These are phyloP conservation scores for Ornithoptera priamus DNA, from an alignment of 2,888 invertebrate species.

Conservation along the genomic window DNA sequence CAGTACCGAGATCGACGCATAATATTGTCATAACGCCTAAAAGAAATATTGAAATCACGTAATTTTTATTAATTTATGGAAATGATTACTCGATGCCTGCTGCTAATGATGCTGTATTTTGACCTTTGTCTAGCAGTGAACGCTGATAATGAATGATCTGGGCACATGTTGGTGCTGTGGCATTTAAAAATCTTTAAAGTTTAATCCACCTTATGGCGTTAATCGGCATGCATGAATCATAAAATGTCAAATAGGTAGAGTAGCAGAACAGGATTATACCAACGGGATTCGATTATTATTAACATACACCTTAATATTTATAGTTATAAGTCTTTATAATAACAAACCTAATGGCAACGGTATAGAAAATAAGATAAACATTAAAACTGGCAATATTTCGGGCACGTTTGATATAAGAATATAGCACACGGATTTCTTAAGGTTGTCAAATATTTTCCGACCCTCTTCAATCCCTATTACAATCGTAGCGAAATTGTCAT, in stretches of 20 bases:
- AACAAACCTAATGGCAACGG: constrained; percentile 84
- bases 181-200: too few relatives aligned
- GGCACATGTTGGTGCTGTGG: too few relatives aligned
- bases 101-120: too few relatives aligned
- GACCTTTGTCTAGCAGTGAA: too few relatives aligned
- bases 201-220: neutral
- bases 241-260: neutral
- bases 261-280: neutral
- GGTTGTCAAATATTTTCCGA: constrained; percentile 90
- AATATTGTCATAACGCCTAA: constrained; percentile 77
- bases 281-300: neutral
- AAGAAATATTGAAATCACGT: constrained; percentile 25
- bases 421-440: constrained; percentile 92
- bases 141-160: too few relatives aligned
- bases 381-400: constrained; percentile 89
- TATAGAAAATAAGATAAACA: constrained; percentile 86
- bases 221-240: neutral
- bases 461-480: constrained; percentile 92
- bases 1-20: constrained; percentile 86
- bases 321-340: neutral
- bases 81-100: neutral
- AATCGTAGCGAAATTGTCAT: constrained; percentile 93
- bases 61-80: neutral
- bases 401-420: constrained; percentile 91
- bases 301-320: neutral